Base-by-base conservation (phyloP, 2,113 vertebrate species). In the Chinchilla lanigera region DNA sequence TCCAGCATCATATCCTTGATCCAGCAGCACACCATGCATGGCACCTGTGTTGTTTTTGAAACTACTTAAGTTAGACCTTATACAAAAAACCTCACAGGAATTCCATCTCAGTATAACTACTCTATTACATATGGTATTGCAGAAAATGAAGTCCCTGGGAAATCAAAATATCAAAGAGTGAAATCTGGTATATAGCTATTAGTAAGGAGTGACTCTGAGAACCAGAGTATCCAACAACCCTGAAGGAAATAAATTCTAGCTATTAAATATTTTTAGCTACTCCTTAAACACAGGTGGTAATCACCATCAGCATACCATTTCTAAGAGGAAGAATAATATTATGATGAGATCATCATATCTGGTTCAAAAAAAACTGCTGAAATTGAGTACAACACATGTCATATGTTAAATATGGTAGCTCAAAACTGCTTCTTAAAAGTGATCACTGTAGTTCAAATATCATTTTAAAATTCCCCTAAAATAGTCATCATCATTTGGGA, bases 101-200 rank as follows among this genome's bases (percentile, higher is more conserved):
- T 91, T 91, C 41, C 54, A 95, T 86, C 38, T 85, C 47, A 47
- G 16, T 93, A 16, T 69, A 78, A 92, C 35, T 95, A 80, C n/a
- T 83, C 58, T 50, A 73, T 52, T 90, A 60, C 12, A 54, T 61
- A 61, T 61, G 35, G 17, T n/a, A 19, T 20, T n/a, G 10, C 24
- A 33, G 60, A 88, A 85, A 69, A 90, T 41, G 33, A 86, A 86
- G 50, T 56, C 82, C 85, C 92, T 80, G 67, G 50, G 26, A 96
- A 92, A 88, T 94, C 30, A 94, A 81, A 97, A 33, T 88, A 90
- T 96, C 93, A 97, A 94, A 95, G 65, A 93, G 56, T 87, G 8
- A 96, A 65, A 86, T 69, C 9, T 92, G 86, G 30, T 26, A 65
- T 44, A 26, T 19, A 92, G 73, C 67, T 90, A 80, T 94, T 95